Evolutionary conservation across 2,113 vertebrate species (phyloP).

Genomic region (Cisticola juncidis): DNA sequence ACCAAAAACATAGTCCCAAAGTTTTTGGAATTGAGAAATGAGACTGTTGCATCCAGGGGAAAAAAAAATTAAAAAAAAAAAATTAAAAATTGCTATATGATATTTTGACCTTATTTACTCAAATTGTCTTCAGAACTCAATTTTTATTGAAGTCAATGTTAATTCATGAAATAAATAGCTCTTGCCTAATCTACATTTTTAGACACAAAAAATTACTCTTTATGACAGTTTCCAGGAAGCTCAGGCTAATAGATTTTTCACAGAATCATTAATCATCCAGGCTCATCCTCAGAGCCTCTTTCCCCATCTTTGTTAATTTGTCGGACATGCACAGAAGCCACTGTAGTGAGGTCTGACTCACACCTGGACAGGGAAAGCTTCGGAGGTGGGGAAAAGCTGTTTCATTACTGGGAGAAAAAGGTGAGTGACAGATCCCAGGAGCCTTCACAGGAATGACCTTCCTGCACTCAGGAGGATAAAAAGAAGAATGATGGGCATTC

Average conservation of each 20-base stretch:
- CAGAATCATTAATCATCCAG: neutral
- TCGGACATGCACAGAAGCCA: neutral
- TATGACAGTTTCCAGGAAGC: neutral
- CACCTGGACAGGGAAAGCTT: neutral
- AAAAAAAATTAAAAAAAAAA: neutral
- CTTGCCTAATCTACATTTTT: neutral
- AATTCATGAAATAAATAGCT: neutral
- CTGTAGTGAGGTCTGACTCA: neutral
- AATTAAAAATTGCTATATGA: neutral
- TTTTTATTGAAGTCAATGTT: neutral
- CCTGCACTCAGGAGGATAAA: neutral
- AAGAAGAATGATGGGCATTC: neutral
- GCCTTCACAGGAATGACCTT: neutral
- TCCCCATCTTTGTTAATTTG: neutral
- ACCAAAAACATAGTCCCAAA: neutral
- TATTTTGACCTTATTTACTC: neutral
- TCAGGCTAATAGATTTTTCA: constrained; percentile 1
- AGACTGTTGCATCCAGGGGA: neutral
- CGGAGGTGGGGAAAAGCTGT: neutral
- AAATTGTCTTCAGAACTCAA: neutral
- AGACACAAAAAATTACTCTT: neutral
- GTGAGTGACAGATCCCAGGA: neutral
- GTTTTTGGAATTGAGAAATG: neutral
- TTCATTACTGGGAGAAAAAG: neutral
- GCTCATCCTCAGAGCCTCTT: neutral